Conservation (phyloP, 2,113 vertebrate species). For the Tychaedon coryphoeus region DNA sequence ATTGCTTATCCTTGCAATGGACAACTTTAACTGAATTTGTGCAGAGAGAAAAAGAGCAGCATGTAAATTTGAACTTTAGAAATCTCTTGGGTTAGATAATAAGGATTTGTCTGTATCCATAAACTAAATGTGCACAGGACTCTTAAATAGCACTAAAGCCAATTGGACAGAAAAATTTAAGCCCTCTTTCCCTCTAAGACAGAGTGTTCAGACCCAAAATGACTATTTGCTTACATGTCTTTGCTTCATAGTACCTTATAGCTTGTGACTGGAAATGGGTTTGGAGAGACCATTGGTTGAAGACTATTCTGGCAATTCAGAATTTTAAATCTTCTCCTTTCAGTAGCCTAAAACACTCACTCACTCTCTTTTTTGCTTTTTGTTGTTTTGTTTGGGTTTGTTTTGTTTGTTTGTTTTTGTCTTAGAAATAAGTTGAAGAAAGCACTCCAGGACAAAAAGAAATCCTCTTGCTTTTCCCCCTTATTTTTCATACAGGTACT, state of each 20-base stretch:
- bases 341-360: not conserved
- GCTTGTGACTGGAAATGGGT: not conserved
- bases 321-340: not conserved
- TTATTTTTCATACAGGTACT: not conserved
- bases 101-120: not conserved
- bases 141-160: not conserved
- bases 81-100: not conserved
- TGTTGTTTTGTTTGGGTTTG: not conserved
- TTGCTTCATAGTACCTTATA: not conserved
- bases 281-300: not conserved
- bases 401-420: not conserved
- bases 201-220: not conserved
- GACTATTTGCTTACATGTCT: not conserved
- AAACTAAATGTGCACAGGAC: not conserved
- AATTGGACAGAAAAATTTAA: not conserved
- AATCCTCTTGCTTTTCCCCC: fast-evolving
- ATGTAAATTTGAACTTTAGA: not conserved
- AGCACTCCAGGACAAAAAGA: not conserved
- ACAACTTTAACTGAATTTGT: not conserved
- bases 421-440: not conserved
- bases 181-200: not conserved
- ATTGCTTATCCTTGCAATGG: not conserved
- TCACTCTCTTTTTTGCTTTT: not conserved
- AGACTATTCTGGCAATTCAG: not conserved
- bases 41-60: not conserved